These are phyloP conservation scores for Heliconius nattereri DNA, from an alignment of 1,140 invertebrate species.

Conservation along the genomic window DNA sequence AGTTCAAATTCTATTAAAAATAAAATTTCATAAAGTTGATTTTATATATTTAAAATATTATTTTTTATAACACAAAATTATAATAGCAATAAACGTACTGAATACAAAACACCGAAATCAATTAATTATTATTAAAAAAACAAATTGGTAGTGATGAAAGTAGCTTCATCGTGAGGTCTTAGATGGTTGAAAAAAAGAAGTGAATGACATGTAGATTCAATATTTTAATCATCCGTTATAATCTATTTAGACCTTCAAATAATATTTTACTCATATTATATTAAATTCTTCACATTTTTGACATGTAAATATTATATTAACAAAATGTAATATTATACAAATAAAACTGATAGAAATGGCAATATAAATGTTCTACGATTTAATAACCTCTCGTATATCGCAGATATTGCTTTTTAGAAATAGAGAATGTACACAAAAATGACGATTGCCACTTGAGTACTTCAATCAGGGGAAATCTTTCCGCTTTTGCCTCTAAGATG, in stretches of 20 bases:
- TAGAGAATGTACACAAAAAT: constrained; percentile 14
- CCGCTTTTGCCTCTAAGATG: not conserved
- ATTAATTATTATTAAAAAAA: too few relatives aligned
- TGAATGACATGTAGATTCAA: too few relatives aligned
- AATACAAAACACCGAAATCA: too few relatives aligned
- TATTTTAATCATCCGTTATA: too few relatives aligned
- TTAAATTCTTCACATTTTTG: not conserved
- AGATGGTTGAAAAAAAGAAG: too few relatives aligned
- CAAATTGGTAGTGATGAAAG: too few relatives aligned
- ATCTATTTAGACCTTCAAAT: too few relatives aligned
- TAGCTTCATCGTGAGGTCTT: too few relatives aligned
- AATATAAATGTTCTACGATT: not conserved
- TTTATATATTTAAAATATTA: too few relatives aligned
- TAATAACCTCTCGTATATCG: not conserved
- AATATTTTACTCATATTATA: too few relatives aligned
- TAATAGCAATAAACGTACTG: too few relatives aligned
- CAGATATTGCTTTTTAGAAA: constrained; percentile 1
- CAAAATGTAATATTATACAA: not conserved
- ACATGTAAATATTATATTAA: not conserved
- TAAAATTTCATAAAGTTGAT: not conserved
- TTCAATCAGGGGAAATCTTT: constrained; percentile 12
- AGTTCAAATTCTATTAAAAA: not conserved
- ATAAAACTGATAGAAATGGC: not conserved
- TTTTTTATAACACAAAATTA: not conserved
- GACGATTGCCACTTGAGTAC: constrained; percentile 20